phyloP scores from a whole-genome alignment of 92 coral and sea anemone species.

The Umimayanthus chanpuru region DNA sequence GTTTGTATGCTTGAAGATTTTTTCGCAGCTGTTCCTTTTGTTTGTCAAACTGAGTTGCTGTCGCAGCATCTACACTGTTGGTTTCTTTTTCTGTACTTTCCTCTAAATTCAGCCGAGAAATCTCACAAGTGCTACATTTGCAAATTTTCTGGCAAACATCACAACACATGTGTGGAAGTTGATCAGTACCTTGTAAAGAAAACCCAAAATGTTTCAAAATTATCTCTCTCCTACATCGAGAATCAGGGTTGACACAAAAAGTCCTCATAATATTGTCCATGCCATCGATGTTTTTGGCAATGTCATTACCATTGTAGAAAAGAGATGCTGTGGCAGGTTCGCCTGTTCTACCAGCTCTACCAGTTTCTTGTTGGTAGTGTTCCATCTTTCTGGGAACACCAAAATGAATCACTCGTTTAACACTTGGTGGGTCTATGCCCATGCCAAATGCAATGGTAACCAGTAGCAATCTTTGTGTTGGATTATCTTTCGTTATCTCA shows the following conservation, averaged over 20 bases:
- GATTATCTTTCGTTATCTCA: not conserved
- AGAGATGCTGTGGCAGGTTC: constrained; percentile 43
- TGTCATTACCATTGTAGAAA: constrained; percentile 16
- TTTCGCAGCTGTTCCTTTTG: constrained; percentile 21
- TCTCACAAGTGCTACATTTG: constrained; percentile 33
- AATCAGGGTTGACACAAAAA: constrained; percentile 6
- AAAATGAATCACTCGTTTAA: constrained; percentile 26
- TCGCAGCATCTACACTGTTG: not conserved
- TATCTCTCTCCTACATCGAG: constrained; percentile 16
- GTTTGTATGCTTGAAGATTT: not conserved
- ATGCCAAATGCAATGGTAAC: constrained; percentile 49
- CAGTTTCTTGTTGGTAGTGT: constrained; percentile 42
- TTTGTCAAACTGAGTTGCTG: not conserved
- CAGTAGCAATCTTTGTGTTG: constrained; percentile 30
- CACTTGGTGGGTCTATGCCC: constrained; percentile 39
- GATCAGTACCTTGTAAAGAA: constrained; percentile 2
- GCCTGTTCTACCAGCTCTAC: constrained; percentile 42
- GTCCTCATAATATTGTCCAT: constrained; percentile 37
- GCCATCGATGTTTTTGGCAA: constrained; percentile 43
- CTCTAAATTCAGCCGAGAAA: not conserved
- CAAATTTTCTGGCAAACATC: constrained; percentile 29
- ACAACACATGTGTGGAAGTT: constrained; percentile 41
- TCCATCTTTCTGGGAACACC: constrained; percentile 44
- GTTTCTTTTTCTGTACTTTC: constrained; percentile 10
- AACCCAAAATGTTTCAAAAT: constrained; percentile 33